Evolutionary conservation across 2,113 vertebrate species (phyloP).

Genomic region (Microcebus jonahi): DNA sequence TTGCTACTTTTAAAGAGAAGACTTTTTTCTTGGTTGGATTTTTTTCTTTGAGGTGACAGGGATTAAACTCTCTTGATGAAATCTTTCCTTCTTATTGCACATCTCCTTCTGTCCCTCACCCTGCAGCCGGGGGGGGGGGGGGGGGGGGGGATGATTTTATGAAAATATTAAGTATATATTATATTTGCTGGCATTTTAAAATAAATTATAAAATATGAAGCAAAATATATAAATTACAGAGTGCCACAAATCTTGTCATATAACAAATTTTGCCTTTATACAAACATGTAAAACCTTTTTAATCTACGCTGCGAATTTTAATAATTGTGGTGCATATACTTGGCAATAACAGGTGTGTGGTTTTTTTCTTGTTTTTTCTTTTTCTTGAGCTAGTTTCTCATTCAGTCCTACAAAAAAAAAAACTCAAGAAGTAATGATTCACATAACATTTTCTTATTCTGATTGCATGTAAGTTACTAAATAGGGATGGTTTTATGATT

Average conservation of each 20-base stretch:
- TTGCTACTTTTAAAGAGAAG: background rate
- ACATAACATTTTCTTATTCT: constrained; percentile 7
- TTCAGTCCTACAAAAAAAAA: background rate
- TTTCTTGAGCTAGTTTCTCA: background rate
- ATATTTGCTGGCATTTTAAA: constrained; percentile 1
- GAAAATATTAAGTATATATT: background rate
- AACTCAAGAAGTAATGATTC: background rate
- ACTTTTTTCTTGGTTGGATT: background rate
- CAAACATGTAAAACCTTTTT: background rate
- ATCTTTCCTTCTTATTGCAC: background rate
- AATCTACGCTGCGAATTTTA: background rate
- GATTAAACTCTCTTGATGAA: constrained; percentile 45
- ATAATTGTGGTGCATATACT: background rate
- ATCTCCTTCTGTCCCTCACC: background rate
- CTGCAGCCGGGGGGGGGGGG: background rate
- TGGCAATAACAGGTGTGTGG: background rate
- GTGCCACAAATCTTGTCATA: background rate
- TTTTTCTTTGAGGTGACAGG: constrained; percentile 27
- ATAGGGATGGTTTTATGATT: background rate
- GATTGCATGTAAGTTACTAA: background rate
- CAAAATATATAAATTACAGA: background rate
- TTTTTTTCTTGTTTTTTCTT: background rate
- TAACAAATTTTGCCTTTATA: background rate
- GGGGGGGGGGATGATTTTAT: background rate
- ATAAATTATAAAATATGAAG: background rate